Evolutionary conservation across 1,140 invertebrate genomes (phyloP).

Genomic region (Capitella teleta): DNA sequence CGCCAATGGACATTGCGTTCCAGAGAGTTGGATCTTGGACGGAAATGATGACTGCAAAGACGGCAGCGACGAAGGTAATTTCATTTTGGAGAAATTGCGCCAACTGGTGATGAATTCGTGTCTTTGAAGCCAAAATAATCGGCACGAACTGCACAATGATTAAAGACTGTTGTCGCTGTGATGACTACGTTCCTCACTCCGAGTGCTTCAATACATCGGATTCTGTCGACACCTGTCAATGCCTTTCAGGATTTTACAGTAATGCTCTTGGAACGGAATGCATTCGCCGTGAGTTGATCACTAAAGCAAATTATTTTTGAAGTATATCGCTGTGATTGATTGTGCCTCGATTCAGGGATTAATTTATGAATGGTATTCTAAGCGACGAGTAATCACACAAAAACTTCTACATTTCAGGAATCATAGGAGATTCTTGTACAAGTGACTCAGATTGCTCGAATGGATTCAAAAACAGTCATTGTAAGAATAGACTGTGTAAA

Average conservation of each 20-base stretch:
- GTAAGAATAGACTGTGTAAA: not conserved
- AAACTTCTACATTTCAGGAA: no score
- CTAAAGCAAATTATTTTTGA: no score
- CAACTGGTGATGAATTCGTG: no score
- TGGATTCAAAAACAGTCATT: not conserved
- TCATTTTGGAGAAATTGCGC: not conserved
- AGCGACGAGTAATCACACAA: no score
- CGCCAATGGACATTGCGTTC: not conserved
- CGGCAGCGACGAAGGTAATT: slow-evolving; percentile 7
- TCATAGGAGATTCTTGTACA: slow-evolving; percentile 8
- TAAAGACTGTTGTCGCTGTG: slow-evolving; percentile 2
- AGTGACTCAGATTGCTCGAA: slow-evolving; percentile 13
- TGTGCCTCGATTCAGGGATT: no score
- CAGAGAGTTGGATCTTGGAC: slow-evolving; percentile 1
- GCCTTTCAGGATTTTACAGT: not conserved
- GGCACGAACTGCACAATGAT: not conserved
- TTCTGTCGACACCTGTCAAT: not conserved
- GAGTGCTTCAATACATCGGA: not conserved
- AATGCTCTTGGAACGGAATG: not conserved
- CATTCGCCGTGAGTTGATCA: not conserved
- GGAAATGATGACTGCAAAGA: slow-evolving; percentile 5
- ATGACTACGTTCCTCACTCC: not conserved
- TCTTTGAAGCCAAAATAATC: slow-evolving; percentile 3
- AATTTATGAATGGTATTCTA: no score
- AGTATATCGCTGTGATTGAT: no score